Conservation (phyloP, 2,888 invertebrate species). For the Cosmia trapezina region DNA sequence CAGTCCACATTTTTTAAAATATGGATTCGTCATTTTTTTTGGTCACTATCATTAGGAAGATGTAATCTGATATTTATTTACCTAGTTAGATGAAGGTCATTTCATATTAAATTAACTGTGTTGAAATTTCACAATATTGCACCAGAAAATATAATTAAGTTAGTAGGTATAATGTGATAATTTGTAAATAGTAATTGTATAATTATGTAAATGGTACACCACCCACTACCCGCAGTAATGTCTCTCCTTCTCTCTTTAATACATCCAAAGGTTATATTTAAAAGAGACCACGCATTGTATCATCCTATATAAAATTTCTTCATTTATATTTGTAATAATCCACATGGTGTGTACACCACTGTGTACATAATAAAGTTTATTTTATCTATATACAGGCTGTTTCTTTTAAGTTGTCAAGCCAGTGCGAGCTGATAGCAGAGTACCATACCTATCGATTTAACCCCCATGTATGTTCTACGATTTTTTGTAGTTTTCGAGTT, state of each 20-base stretch:
- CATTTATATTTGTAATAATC: background rate
- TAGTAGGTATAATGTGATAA: too few species aligned
- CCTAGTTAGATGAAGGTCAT: background rate
- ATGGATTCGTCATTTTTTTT: background rate
- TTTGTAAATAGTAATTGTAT: background rate
- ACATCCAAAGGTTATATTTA: background rate
- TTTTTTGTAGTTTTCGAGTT: too few species aligned
- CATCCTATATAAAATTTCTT: too few species aligned
- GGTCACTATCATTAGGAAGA: background rate
- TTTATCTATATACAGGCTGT: too few species aligned
- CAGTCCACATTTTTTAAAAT: background rate
- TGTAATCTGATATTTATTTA: slow-evolving; percentile 3
- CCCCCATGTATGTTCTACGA: too few species aligned
- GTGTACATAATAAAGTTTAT: background rate
- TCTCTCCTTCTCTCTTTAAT: background rate
- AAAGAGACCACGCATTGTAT: background rate
- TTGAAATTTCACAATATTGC: background rate
- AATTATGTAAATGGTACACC: background rate
- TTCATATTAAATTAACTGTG: background rate
- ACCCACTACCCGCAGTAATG: background rate
- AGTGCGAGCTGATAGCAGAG: too few species aligned
- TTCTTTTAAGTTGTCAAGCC: too few species aligned
- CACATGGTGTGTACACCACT: background rate
- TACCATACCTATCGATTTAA: too few species aligned
- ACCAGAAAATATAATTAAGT: background rate